phyloP scores from a whole-genome alignment of 92 coral and sea anemone species.

The Epizoanthus stellaris region DNA sequence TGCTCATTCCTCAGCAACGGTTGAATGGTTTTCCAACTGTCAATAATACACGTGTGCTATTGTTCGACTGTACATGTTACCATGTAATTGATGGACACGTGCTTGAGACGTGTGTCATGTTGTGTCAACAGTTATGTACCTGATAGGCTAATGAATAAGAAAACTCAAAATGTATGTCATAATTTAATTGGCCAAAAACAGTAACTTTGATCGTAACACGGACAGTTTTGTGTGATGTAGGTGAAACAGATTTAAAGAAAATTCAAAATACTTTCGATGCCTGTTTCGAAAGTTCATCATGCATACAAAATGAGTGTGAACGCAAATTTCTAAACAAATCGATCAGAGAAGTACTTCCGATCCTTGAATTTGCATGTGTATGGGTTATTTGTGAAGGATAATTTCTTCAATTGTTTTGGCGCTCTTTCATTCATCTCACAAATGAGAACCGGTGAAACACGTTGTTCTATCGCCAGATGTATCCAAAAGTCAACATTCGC shows the following conservation, averaged over 20 bases:
- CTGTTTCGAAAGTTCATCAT: not conserved
- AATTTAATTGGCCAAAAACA: no score
- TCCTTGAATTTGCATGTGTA: conserved; percentile 4
- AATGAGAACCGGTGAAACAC: not conserved
- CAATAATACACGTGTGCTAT: conserved; percentile 10
- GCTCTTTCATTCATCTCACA: conserved; percentile 3
- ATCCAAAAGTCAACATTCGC: not conserved
- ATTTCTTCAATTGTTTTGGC: not conserved
- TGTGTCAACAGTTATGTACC: not conserved
- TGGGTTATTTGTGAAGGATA: not conserved
- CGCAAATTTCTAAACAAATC: not conserved
- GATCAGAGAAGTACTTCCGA: not conserved
- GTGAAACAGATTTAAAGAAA: no score
- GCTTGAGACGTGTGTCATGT: not conserved
- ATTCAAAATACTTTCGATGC: no score
- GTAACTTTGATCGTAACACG: no score
- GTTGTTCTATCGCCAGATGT: conserved; percentile 2
- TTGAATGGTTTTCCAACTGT: not conserved
- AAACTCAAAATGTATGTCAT: no score
- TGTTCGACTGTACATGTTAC: not conserved
- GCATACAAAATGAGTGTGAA: not conserved
- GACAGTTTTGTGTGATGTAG: no score
- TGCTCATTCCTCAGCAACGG: not conserved
- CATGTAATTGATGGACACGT: conserved; percentile 1
- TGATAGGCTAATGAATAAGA: not conserved